A percentile compares a stretch with the other conserved stretches of the same genome.
phyloP scores from a whole-genome alignment of 2,797 vertebrate species.

The Lagocephalus sceleratus region DNA sequence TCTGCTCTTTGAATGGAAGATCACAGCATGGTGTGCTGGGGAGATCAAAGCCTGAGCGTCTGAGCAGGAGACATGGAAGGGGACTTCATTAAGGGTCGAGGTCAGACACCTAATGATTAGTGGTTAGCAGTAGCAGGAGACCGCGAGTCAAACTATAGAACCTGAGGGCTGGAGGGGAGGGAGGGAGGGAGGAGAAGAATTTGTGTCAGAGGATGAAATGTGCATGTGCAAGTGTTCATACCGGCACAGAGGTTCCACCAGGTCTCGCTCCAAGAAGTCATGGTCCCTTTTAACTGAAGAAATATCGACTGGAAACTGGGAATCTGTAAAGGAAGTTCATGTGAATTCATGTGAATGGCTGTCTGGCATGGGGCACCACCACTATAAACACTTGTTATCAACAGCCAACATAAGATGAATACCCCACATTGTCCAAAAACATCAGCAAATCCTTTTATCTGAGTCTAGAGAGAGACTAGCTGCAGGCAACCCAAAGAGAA shows the following conservation, averaged over 20 bases:
- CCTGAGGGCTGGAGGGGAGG: background rate
- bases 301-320: slow-evolving; percentile 91
- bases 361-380: slow-evolving; percentile 14
- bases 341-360: too few species aligned
- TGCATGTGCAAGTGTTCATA: slow-evolving; percentile 53
- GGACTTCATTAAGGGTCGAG: slow-evolving; percentile 65
- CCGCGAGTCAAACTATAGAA: slow-evolving; percentile 14
- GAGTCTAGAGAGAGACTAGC: slow-evolving; percentile 28
- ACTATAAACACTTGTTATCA: slow-evolving; percentile 24
- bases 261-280: slow-evolving; percentile 93
- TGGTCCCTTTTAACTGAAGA: slow-evolving; percentile 90
- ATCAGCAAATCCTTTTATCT: slow-evolving; percentile 49
- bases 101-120: slow-evolving; percentile 65
- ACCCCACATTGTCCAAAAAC: slow-evolving; percentile 30
- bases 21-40: slow-evolving; percentile 59
- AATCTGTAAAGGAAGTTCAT: slow-evolving; percentile 69
- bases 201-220: background rate
- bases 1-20: slow-evolving; percentile 68
- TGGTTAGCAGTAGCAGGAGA: slow-evolving; percentile 34
- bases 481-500: slow-evolving; percentile 23
- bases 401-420: slow-evolving; percentile 38
- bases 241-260: slow-evolving; percentile 94
- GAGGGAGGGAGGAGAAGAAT: background rate
- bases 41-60: slow-evolving; percentile 59
- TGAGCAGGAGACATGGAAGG: slow-evolving; percentile 40